These are phyloP conservation scores for Megaptera novaeangliae DNA, from an alignment of 2,113 vertebrate genomes.

Conservation along the genomic window DNA sequence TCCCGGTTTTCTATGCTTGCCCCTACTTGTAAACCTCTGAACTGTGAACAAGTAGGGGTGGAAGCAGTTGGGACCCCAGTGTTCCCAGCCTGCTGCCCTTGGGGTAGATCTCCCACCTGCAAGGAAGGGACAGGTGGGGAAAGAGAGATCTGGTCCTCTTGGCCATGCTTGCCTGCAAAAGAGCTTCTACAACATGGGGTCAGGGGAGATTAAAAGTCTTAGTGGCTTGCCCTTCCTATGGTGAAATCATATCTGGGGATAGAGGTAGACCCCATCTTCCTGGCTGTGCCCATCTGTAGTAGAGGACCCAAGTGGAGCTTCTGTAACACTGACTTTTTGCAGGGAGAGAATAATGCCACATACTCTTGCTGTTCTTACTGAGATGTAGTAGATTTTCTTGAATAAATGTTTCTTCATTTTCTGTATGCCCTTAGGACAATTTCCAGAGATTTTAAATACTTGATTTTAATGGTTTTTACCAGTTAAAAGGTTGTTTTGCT, in stretches of 20 bases:
- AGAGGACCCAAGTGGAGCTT: rapidly evolving
- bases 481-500: background rate
- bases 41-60: background rate
- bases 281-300: background rate
- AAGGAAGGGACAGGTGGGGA: too few relatives aligned
- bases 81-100: background rate
- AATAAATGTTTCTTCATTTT: background rate
- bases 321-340: too few relatives aligned
- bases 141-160: background rate
- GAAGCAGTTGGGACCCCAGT: background rate
- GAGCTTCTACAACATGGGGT: background rate
- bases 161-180: background rate
- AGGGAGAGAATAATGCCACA: rapidly evolving
- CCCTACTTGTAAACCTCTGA: background rate
- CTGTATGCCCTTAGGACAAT: background rate
- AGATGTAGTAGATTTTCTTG: background rate
- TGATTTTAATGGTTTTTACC: background rate
- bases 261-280: too few relatives aligned
- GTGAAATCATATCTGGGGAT: background rate
- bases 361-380: background rate
- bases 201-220: too few relatives aligned
- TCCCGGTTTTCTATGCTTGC: background rate
- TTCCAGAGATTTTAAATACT: background rate
- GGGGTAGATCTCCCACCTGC: background rate
- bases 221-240: background rate